Conservation (phyloP, 2,888 invertebrate genomes). For the Aphrophora alni region DNA sequence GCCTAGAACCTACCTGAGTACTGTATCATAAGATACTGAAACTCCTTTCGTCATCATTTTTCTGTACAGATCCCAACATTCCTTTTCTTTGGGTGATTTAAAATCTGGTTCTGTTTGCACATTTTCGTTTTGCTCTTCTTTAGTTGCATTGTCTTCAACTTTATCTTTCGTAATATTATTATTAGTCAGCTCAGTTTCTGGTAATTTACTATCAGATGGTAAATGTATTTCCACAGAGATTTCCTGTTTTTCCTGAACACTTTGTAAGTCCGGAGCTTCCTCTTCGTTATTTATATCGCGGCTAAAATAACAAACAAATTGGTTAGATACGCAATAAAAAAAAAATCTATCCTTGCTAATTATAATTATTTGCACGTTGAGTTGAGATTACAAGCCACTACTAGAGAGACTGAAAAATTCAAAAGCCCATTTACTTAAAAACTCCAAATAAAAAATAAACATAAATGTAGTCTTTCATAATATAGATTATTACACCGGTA, state of each 20-base stretch:
- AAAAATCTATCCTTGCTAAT: too few species aligned
- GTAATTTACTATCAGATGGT: not conserved
- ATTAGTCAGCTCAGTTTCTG: not conserved
- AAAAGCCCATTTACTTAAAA: too few species aligned
- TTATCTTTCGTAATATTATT: not conserved
- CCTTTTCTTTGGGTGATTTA: constrained; percentile 64
- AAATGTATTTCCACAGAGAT: not conserved
- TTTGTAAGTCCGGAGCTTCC: not conserved
- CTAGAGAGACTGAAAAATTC: too few species aligned
- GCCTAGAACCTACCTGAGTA: constrained; percentile 64
- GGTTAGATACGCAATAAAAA: too few species aligned
- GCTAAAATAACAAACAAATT: not conserved
- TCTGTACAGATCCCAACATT: constrained; percentile 72
- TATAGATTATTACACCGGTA: too few species aligned
- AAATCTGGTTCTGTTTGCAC: constrained; percentile 57
- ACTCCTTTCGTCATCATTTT: constrained; percentile 73
- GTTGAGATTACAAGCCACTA: too few species aligned
- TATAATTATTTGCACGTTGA: too few species aligned
- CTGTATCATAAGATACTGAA: constrained; percentile 71
- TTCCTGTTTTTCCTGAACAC: not conserved
- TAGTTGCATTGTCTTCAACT: not conserved
- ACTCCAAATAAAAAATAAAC: too few species aligned
- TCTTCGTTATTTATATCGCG: not conserved
- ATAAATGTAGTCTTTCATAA: too few species aligned
- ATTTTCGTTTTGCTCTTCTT: constrained; percentile 29